Evolutionary conservation across 2,797 vertebrate genomes (phyloP), one percentile per base, ranked within the genome.

Genomic region (Pterois miles): DNA sequence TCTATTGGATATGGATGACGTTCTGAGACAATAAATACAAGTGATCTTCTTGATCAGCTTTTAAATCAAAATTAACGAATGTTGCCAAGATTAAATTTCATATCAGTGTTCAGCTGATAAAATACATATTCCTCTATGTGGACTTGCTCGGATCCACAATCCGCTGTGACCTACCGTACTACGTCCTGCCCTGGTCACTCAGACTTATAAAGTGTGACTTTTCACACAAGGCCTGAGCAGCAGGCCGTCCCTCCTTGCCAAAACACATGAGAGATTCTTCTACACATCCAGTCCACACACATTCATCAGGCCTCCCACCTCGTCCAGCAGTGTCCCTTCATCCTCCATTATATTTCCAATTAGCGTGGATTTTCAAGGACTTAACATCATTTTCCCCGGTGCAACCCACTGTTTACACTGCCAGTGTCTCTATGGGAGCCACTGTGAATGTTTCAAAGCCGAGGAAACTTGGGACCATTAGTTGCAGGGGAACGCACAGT

Each of bases 261-360:
- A 80, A 81, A 82, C 65, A 76, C 75, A 90, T 71, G 60, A 86
- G 64, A 73, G 80, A 88, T 84, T 76, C 78, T 62, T 76, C 66
- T 31, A 38, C 80, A 84, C 64, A 83, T 81, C 76, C 81, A 86
- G 74, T 88, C 82, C 38, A 71, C 82, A 86, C 69, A 86, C 73
- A 84, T 84, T 84, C 77, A 82, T 88, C 84, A 77, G 76, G 78
- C 86, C 89, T 85, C 84, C 88, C 81, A 87, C 82, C 76, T 83
- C 33, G 87, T 89, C 86, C 83, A 82, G 71, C 89, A 58, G 83
- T 78, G 89, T 85, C 88, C 85, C 90, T 93, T 94, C 91, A 93
- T 89, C 80, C 89, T 81, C 82, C 74, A 89, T 93, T 93, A 94
- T 88, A 91, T 89, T 90, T 89, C 78, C 86, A 91, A 93, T 93